Base-by-base conservation (phyloP, 2,797 vertebrate genomes). In the Orestias chungarensis region DNA sequence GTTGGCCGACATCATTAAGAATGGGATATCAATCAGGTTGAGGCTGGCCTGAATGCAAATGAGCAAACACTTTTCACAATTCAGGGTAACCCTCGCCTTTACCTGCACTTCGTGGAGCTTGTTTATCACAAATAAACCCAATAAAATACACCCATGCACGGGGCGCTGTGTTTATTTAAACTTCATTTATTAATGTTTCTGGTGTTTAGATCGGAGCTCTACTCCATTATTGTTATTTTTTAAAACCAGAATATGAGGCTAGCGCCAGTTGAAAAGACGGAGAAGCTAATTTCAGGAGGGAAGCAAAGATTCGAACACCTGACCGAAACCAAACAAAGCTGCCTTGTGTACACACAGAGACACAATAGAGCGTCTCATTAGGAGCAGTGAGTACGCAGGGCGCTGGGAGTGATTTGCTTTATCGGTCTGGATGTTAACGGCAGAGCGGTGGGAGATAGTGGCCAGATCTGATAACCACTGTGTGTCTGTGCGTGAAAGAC, bases 371-470 rank as follows among this genome's bases (percentile, higher is more conserved):
- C 59, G 79, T 78, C 78, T 82, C 81, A 87, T 86, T 83, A 84
- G 82, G 72, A 64, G 66, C 71, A 82, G 86, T 75, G 80, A 73
- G 82, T 70, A 65, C 79, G 79, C 71, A 50, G 79, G 59, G 79
- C 54, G 59, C 47, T 68, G 78, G 78, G 74, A 78, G 72, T 78
- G 86, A 89, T 81, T 86, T 84, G 79, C 75, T 82, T 82, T 87
- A 89, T 91, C 86, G 72, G 82, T 52, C 68, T 85, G 82, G 84
- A 76, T 88, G 86, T 83, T 88, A 89, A 88, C 84, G 78, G 84
- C 78, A 78, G 78, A 86, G 87, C 83, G 81, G 75, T 79, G 82
- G 83, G 83, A 87, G 75, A 70, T 52, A 68, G 81, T 88, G 83
- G 81, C 70, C 50, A 38, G 12, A 70, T 76, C 70, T 66, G 82